Evolutionary conservation across 2,113 vertebrate genomes (phyloP), one percentile per base, ranked within the genome.

Genomic region (Colinus virginianus): DNA sequence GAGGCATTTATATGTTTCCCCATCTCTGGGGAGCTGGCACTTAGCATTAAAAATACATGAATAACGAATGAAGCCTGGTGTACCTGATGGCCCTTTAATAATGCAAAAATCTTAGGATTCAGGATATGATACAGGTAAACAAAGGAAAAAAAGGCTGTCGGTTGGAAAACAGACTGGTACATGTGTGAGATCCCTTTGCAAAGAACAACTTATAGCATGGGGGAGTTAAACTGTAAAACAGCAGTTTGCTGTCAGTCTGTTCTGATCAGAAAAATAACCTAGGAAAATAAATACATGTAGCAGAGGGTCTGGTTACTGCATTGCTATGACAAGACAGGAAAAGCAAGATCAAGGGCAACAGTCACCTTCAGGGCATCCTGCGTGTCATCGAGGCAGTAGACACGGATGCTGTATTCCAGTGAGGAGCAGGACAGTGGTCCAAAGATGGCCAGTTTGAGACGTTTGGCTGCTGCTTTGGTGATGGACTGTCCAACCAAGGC

Each of bases 321-420:
- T 7, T 23, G 56, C 61, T 63, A 26, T 38, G 25, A 63, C 4
- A 11, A 13, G 23, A 76, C 21, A 55, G 22, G 4, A 36, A 90
- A 56, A 32, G 21, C 0, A 6, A 94, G 58, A 2, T 4, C 46
- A 38, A 64, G 30, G 62, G 6, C 30, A 92, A 87, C 26, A 51
- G 84, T 56, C 93, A 99, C 99, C 98, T 99, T 99, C 28, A 99
- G 98, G 63, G 98, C 98, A 78, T 99, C 99, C 96, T 98, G 98
- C 1, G 98, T 99, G 94, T 99, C 99, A 26, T 99, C 98, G 49
- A 99, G 97, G 93, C 99, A 99, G 95, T 99, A 99, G 88, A 99
- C 98, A 17, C 98, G 98, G 94, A 99, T 98, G 96, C 98, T 99
- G 96, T 99, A 99, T 95, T 99, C 99, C 96, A 99, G 94, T 0